Evolutionary conservation across 2,797 vertebrate genomes (phyloP).

Genomic region (Parauchenoglanis ngamensis): DNA sequence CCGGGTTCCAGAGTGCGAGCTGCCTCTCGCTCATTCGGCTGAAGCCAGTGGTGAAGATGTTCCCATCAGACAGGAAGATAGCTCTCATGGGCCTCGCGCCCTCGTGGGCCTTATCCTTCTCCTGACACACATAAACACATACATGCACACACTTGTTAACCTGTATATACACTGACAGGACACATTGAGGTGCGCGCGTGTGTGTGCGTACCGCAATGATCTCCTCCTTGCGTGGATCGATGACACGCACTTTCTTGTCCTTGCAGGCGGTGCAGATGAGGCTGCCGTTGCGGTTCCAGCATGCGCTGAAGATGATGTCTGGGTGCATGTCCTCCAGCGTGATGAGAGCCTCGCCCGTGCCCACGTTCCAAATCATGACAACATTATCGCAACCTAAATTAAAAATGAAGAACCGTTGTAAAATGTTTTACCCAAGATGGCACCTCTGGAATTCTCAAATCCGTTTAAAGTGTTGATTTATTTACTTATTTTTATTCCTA

Average conservation of each 20-base stretch:
- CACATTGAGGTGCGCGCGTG: neutral
- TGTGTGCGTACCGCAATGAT: slow-evolving; percentile 81
- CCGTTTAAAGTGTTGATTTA: too few relatives aligned
- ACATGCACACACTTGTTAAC: neutral
- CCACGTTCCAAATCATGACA: slow-evolving; percentile 95
- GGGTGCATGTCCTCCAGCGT: slow-evolving; percentile 92
- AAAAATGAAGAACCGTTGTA: slow-evolving; percentile 21
- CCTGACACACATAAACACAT: slow-evolving; percentile 71
- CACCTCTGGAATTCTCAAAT: neutral
- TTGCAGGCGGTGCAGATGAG: slow-evolving; percentile 96
- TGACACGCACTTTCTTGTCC: slow-evolving; percentile 92
- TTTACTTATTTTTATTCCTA: too few relatives aligned
- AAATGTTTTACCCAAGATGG: neutral
- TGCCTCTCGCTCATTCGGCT: slow-evolving; percentile 98
- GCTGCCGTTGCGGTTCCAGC: slow-evolving; percentile 94
- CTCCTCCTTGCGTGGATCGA: slow-evolving; percentile 88
- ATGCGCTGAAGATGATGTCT: slow-evolving; percentile 90
- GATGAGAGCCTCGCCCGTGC: slow-evolving; percentile 88
- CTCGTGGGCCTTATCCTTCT: slow-evolving; percentile 94
- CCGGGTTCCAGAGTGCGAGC: slow-evolving; percentile 91
- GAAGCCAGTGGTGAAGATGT: slow-evolving; percentile 95
- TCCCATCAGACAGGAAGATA: slow-evolving; percentile 92
- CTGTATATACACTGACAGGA: neutral
- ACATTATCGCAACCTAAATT: slow-evolving; percentile 88
- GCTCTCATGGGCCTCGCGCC: slow-evolving; percentile 93